phyloP scores from a whole-genome alignment of 2,113 vertebrate genomes.

The Apodemus sylvaticus region DNA sequence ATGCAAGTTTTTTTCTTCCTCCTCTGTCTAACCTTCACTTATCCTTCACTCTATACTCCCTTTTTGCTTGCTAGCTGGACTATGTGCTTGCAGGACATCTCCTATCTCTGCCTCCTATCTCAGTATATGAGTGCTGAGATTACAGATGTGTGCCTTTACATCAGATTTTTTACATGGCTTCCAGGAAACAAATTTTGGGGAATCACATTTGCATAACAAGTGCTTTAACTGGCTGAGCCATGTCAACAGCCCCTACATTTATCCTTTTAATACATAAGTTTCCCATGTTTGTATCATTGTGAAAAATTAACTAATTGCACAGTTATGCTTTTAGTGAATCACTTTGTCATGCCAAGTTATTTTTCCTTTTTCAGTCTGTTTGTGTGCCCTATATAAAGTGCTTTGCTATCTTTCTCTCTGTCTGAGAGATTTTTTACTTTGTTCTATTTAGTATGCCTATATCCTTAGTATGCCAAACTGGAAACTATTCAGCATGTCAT shows the following conservation, averaged over 20 bases:
- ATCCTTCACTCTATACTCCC: background rate
- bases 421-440: background rate
- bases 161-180: background rate
- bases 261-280: background rate
- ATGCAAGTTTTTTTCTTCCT: background rate
- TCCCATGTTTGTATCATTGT: background rate
- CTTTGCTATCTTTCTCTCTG: background rate
- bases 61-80: background rate
- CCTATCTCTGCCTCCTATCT: background rate
- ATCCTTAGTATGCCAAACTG: background rate
- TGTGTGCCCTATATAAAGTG: fast-evolving
- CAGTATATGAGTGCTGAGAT: background rate
- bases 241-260: background rate
- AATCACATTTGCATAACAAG: background rate
- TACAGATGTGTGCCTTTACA: background rate
- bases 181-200: background rate
- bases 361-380: background rate
- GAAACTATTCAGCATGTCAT: background rate
- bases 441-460: background rate
- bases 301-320: background rate
- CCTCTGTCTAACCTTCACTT: background rate
- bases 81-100: background rate
- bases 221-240: background rate
- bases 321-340: background rate
- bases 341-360: background rate